phyloP scores from a whole-genome alignment of 2,113 vertebrate species.

The Paraplagusia blochii region DNA sequence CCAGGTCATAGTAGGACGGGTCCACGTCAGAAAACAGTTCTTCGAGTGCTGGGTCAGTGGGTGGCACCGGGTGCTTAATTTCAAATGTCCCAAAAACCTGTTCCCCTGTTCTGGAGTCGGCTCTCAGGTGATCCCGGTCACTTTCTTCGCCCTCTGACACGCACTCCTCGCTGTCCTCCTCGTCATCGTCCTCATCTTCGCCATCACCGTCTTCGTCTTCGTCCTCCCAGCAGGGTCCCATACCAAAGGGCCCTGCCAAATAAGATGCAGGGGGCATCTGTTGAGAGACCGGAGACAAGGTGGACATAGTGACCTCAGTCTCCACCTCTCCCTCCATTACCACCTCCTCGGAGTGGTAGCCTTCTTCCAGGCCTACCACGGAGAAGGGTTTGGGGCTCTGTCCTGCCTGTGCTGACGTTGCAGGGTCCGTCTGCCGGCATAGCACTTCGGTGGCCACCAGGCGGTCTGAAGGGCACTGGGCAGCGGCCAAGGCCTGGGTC shows the following conservation, averaged over 20 bases:
- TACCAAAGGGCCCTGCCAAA: conserved; percentile 70
- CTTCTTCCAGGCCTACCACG: conserved; percentile 68
- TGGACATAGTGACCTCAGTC: conserved; percentile 68
- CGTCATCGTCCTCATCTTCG: conserved; percentile 76
- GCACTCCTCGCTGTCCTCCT: conserved; percentile 82
- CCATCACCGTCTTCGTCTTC: conserved; percentile 79
- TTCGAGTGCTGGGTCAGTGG: conserved; percentile 80
- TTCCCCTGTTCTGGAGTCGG: conserved; percentile 81
- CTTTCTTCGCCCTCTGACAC: conserved; percentile 73
- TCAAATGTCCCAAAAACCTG: conserved; percentile 96
- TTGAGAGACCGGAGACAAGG: conserved; percentile 63
- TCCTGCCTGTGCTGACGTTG: conserved; percentile 77
- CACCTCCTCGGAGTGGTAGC: conserved; percentile 75
- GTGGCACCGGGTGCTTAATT: conserved; percentile 79
- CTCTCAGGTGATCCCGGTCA: conserved; percentile 53
- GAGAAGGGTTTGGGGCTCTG: conserved; percentile 76
- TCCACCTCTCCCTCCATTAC: conserved; percentile 78
- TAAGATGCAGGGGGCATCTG: conserved; percentile 64
- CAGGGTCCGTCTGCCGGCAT: conserved; percentile 79
- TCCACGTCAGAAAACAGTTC: conserved; percentile 93
- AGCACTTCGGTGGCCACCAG: conserved; percentile 93
- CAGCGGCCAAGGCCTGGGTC: conserved; percentile 76
- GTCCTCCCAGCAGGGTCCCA: conserved; percentile 84
- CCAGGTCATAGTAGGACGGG: conserved; percentile 90
- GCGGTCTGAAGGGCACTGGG: conserved; percentile 81